A percentile compares a stretch with the other conserved stretches of the same genome.
phyloP scores from a whole-genome alignment of 1,140 invertebrate genomes.

The Heliconius hermathena region DNA sequence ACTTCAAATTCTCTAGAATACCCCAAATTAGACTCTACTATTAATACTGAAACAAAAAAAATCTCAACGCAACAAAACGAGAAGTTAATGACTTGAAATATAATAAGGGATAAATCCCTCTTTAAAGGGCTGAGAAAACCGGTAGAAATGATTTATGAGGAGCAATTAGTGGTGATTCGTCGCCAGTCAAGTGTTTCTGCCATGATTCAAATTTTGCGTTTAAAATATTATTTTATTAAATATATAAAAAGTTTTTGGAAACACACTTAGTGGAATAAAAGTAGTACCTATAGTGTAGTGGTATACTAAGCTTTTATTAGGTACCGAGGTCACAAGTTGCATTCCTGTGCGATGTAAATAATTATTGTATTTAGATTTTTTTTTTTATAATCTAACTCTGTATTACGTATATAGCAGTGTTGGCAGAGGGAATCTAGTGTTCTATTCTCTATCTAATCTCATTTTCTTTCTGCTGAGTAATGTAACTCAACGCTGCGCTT shows the following conservation, averaged over 20 bases:
- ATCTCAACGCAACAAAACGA: background rate
- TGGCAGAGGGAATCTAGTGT: too few species aligned
- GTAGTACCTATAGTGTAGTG: too few species aligned
- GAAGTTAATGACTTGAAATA: constrained; percentile 22
- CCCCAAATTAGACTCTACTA: too few species aligned
- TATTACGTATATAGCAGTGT: too few species aligned
- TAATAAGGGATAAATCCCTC: constrained; percentile 11
- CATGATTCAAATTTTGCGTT: background rate
- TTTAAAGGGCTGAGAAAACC: constrained; percentile 31
- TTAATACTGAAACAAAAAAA: background rate
- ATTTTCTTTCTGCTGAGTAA: too few species aligned
- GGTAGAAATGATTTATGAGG: constrained; percentile 56
- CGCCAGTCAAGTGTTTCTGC: constrained; percentile 17
- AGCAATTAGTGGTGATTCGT: constrained; percentile 44
- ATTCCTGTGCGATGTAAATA: too few species aligned
- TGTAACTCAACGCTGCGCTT: too few species aligned
- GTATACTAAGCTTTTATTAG: too few species aligned
- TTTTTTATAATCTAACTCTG: too few species aligned
- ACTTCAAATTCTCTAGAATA: background rate
- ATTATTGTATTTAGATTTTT: too few species aligned
- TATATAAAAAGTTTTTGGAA: background rate
- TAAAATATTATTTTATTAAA: background rate
- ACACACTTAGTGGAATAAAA: background rate
- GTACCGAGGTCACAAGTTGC: too few species aligned
- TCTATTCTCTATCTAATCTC: too few species aligned